Evolutionary conservation across 2,113 vertebrate species (phyloP).

Genomic region (Suricata suricatta): DNA sequence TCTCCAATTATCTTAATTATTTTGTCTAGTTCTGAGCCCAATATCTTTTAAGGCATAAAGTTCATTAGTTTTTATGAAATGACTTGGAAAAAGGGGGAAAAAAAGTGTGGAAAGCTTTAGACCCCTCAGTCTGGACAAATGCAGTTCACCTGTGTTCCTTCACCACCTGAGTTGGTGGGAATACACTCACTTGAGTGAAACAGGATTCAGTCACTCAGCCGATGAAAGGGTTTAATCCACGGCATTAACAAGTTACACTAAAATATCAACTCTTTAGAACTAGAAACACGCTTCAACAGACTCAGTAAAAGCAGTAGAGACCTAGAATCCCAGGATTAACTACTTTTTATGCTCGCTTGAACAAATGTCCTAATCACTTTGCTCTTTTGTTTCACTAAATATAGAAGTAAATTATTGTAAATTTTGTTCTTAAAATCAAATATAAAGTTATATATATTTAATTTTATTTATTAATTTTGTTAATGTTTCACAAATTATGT

Average conservation of each 20-base stretch:
- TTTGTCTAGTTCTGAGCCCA: not conserved
- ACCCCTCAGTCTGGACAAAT: not conserved
- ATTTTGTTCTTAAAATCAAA: not conserved
- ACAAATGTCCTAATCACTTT: not conserved
- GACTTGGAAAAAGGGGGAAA: not conserved
- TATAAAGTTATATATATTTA: not conserved
- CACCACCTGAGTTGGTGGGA: not conserved
- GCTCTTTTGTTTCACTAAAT: not conserved
- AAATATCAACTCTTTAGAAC: not conserved
- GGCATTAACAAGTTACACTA: not conserved
- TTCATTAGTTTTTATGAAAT: not conserved
- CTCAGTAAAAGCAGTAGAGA: not conserved
- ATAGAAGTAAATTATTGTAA: not conserved
- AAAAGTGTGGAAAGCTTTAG: not conserved
- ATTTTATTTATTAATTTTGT: not conserved
- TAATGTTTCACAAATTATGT: not conserved
- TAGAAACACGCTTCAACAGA: not conserved
- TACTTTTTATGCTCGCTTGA: not conserved
- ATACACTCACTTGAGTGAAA: not conserved
- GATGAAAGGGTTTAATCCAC: not conserved
- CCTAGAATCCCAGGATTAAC: not conserved
- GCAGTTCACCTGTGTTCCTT: not conserved
- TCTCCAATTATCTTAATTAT: not conserved
- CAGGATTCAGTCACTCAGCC: not conserved
- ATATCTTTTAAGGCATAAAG: not conserved